Evolutionary conservation across 2,888 invertebrate species (phyloP), one percentile per base, ranked within the genome.

Genomic region (Troglohyphantes excavatus): DNA sequence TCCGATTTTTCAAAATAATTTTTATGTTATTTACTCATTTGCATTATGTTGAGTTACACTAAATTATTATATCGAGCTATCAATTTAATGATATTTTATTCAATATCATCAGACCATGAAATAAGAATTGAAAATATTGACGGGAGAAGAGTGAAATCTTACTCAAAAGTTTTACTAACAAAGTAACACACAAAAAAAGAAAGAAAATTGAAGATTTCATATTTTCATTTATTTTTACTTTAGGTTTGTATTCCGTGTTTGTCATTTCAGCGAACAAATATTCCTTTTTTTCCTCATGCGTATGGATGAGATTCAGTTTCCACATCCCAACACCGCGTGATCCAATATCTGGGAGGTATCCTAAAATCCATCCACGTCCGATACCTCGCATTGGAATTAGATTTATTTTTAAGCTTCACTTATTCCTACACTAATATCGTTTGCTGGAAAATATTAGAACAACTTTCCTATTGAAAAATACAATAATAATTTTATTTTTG

Each of bases 251-350:
- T 83, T 83, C 72, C 83, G 26, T 65, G 73, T 83, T 83, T 83
- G 83, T 72, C 83, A 83, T 73, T 83, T 73, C 83, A 83, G 72
- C 73, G 83, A 83, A 73, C 73, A 73, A 53, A 65, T 73, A 83
- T 83, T 73, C 73, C 29, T 63, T 83, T 73, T 53, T n/a, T 39
- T 59, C 26, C 65, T 73, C 73, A 83, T 83, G 83, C 73, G 27
- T 83, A 83, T 83, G 83, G 83, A 83, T 83, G 83, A 73, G 83
- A 73, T 73, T 83, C 65, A 17, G 61, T 29, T 63, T 83, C 73
- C 65, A 33, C 72, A 39, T 7, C 72, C 23, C 26, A 59, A 33
- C 9, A 21, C 39, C 63, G 21, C 33, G 39, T 27, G 46, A 73
- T 73, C 59, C 63, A 43, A 33, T 82, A 82, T 82, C 23, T 63